Evolutionary conservation across 2,797 vertebrate genomes (phyloP), one percentile per base, ranked within the genome.

Genomic region (Danio kyathit): DNA sequence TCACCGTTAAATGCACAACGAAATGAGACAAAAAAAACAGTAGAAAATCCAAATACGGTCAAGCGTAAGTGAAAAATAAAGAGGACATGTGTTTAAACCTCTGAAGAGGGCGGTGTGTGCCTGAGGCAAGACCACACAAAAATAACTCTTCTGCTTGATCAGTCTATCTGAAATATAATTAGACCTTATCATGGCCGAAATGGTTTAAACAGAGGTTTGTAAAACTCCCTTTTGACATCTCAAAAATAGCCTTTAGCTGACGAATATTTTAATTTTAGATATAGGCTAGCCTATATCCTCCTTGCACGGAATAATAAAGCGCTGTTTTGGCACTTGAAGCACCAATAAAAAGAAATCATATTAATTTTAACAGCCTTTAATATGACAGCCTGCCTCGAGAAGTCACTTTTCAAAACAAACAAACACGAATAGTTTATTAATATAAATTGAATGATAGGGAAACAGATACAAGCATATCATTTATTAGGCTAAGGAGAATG

Each of bases 81-180:
- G 49, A 43, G 46, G 44, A 60, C 54, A 21, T 40, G 21, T 41
- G 66, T 29, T 79, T 54, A 41, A 44, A 52, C 21, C 13, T 29
- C 56, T 29, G 38, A 71, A 43, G n/a, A 71, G 29, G 57, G 17
- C 19, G 38, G n/a, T 52, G 40, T 71, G 9, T 61, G 46, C 9
- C 66, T 52, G 48, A 72, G 48, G 48, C 67, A 64, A 61, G 67
- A 60, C 44, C 54, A 70, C 16, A 79, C 54, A 79, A 79, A 79
- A 43, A 71, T n/a, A 51, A 61, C 76, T 61, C 56, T 21, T 44
- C 17, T 54, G 48, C 59, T 72, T 63, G 59, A 75, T 52, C 21
- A 75, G 21, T 51, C 57, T n/a, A 52, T 71, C 56, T 61, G n/a
- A 61, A n/a, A 71, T 52, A 72, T 43, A 44, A 79, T 63, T 63